phyloP scores from a whole-genome alignment of 2,797 vertebrate genomes.

The Sebastes dallii region DNA sequence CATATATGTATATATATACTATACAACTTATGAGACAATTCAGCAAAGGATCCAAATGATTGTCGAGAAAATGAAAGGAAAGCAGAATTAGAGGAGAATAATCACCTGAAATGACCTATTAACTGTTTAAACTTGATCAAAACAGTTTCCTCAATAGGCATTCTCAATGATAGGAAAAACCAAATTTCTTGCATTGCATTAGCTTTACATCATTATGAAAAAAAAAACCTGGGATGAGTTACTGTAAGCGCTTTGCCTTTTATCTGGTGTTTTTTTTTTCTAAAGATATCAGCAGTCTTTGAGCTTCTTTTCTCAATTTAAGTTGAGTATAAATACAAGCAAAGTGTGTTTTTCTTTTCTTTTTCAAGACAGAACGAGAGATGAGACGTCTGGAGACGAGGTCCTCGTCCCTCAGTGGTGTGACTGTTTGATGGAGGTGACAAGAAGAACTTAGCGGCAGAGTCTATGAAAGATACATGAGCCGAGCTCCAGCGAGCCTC shows the following conservation, averaged over 20 bases:
- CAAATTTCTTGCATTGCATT: background rate
- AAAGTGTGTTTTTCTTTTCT: background rate
- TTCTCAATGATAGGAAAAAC: background rate
- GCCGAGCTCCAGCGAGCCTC: constrained; percentile 21
- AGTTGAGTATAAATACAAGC: background rate
- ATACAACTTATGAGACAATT: background rate
- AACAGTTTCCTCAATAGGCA: background rate
- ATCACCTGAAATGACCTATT: background rate
- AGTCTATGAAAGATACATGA: constrained; percentile 67
- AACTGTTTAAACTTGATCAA: constrained; percentile 5
- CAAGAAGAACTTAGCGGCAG: constrained; percentile 38
- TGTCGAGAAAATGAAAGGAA: background rate
- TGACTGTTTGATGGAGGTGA: constrained; percentile 38
- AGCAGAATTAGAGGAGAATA: background rate
- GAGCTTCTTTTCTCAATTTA: background rate
- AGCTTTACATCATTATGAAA: background rate
- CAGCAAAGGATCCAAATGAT: background rate
- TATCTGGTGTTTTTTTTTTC: background rate
- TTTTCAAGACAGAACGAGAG: background rate
- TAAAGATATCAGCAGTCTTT: background rate
- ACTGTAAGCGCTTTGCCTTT: background rate
- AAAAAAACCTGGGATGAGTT: background rate
- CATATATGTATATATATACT: too few species aligned
- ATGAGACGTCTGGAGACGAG: constrained; percentile 14
- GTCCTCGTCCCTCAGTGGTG: constrained; percentile 11